These are phyloP conservation scores for Charina bottae DNA, from an alignment of 2,113 vertebrate species.

Conservation along the genomic window DNA sequence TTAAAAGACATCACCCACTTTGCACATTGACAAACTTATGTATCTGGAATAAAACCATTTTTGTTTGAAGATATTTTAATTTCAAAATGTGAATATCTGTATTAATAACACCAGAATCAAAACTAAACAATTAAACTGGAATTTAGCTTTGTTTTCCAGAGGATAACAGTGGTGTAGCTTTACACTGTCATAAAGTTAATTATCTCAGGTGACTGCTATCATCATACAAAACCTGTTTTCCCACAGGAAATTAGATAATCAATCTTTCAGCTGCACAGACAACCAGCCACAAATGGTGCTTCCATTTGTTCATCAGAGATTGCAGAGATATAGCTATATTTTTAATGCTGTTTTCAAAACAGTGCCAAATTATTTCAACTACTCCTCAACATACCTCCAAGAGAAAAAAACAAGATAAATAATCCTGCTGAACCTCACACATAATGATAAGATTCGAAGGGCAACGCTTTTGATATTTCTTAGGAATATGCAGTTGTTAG, in stretches of 20 bases:
- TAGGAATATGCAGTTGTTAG: fast-evolving
- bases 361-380: constrained; percentile 8
- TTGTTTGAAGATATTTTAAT: background rate
- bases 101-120: constrained; percentile 2
- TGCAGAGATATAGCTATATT: fast-evolving
- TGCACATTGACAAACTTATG: background rate
- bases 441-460: background rate
- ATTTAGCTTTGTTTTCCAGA: background rate
- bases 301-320: background rate
- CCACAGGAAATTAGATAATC: constrained; percentile 66
- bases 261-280: constrained; percentile 42
- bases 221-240: constrained; percentile 56
- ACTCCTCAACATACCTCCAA: background rate
- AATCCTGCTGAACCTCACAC: background rate
- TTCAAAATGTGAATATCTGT: background rate
- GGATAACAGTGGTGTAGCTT: background rate
- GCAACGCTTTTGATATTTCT: background rate
- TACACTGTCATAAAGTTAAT: background rate
- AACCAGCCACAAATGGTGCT: fast-evolving
- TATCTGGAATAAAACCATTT: background rate
- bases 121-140: constrained; percentile 7
- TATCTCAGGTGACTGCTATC: constrained; percentile 63
- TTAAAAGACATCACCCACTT: background rate
- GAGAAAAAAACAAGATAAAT: fast-evolving
- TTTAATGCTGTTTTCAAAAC: constrained; percentile 39